Base-by-base conservation (phyloP, 2,113 vertebrate species). In the Archilochus colubris region DNA sequence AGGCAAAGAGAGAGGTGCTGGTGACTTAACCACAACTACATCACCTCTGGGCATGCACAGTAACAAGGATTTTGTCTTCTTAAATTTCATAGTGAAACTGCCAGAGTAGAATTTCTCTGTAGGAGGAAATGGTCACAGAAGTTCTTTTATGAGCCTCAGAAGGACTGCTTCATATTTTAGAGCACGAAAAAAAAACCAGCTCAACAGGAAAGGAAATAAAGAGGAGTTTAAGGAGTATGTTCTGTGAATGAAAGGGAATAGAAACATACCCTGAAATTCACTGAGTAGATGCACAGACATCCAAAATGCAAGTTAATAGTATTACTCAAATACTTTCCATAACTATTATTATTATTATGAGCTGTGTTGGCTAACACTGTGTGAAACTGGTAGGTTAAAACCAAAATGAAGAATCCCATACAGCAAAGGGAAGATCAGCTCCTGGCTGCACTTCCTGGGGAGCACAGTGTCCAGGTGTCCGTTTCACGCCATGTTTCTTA, bases 291-390 rank as follows among this genome's bases (percentile, higher is more conserved):
- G 28, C 17, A 28, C 43, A 23, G 55, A 63, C 40, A 77, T 51
- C 59, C 43, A 51, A 87, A 81, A 44, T 18, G 48, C 27, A 40
- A 12, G 61, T 74, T 43, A 62, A 50, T 68, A 40, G 43, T 46
- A 43, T 20, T 10, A 27, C 91, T 61, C 57, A 4, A 8, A 12
- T 66, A 17, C 20, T 84, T 89, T 9, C 33, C 31, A 3, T 57
- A 24, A 3, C 57, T 53, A 1, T 44, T 30, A 0, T 36, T 50
- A 1, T 44, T 30, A 0, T 36, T 50, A 15, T 21, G 58, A 38
- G 20, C 33, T 48, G 0, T 30, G 31, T 18, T 67, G 22, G 4
- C 50, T 63, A 43, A 43, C 17, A 4, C 67, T 7, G 24, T 84
- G 64, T 61, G 36, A 62, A 75, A 31, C 33, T 20, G n/a, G 36